These are phyloP conservation scores for Nemoura dubitans DNA, from an alignment of 2,888 invertebrate genomes.

Conservation along the genomic window DNA sequence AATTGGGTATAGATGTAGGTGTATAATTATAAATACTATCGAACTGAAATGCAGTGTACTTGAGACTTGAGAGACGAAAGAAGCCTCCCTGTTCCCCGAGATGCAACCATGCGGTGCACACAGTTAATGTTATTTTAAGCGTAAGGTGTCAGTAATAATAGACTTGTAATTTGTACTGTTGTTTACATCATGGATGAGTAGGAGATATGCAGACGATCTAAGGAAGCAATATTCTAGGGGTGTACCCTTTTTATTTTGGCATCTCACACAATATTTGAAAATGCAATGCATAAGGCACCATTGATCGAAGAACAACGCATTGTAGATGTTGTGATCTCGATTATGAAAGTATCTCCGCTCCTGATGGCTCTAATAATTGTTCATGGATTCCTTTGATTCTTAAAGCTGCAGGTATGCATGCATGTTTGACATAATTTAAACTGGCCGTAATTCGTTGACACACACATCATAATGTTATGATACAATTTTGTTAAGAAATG, in stretches of 20 bases:
- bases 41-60: neutral
- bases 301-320: neutral
- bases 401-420: neutral
- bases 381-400: neutral
- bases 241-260: neutral
- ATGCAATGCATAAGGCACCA: neutral
- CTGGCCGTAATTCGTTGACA: neutral
- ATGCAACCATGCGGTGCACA: neutral
- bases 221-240: neutral
- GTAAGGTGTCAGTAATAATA: neutral
- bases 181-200: neutral
- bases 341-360: neutral
- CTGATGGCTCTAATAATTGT: too few species aligned
- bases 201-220: neutral
- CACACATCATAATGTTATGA: neutral
- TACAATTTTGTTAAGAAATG: neutral
- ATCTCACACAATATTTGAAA: neutral
- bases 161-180: constrained; percentile 4
- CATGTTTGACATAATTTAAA: neutral
- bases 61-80: neutral
- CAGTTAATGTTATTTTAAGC: neutral
- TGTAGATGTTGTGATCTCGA: neutral
- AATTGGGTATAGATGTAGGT: too few species aligned
- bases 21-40: neutral
- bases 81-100: neutral